Evolutionary conservation across 2,888 invertebrate genomes (phyloP).

Genomic region (Ctena decussata): DNA sequence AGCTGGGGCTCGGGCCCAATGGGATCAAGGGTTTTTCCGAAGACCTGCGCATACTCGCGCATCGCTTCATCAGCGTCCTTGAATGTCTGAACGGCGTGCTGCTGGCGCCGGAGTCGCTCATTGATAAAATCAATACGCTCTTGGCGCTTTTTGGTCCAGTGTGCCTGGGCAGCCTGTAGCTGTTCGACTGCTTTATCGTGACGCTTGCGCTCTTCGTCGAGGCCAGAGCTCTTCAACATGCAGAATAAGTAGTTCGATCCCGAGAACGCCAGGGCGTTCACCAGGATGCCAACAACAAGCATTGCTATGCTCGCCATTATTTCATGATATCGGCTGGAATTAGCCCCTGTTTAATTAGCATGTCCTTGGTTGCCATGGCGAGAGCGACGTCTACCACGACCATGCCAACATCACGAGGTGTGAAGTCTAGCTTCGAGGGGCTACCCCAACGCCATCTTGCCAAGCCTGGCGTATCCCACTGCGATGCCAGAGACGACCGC

Average conservation of each 20-base stretch:
- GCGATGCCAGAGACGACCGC: too few relatives aligned
- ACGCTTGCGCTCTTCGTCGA: conserved; percentile 2
- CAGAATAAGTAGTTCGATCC: neutral
- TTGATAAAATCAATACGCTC: neutral
- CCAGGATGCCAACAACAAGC: neutral
- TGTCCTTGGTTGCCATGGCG: neutral
- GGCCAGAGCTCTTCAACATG: neutral
- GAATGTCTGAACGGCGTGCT: neutral
- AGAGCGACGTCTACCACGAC: neutral
- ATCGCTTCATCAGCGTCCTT: neutral
- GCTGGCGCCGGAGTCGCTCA: neutral
- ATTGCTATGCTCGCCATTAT: neutral
- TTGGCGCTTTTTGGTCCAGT: neutral
- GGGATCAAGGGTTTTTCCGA: neutral
- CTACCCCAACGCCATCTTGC: neutral
- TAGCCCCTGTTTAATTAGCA: conserved; percentile 3
- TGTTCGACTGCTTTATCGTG: conserved; percentile 1
- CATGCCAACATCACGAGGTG: neutral
- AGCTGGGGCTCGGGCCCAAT: neutral
- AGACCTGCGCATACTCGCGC: conserved; percentile 7
- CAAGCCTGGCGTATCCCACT: neutral
- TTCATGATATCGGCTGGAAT: neutral
- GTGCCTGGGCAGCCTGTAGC: neutral
- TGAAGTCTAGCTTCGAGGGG: neutral
- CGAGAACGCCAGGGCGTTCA: neutral